Evolutionary conservation across 2,113 vertebrate species (phyloP).

Genomic region (Nothobranchius kuhntae): DNA sequence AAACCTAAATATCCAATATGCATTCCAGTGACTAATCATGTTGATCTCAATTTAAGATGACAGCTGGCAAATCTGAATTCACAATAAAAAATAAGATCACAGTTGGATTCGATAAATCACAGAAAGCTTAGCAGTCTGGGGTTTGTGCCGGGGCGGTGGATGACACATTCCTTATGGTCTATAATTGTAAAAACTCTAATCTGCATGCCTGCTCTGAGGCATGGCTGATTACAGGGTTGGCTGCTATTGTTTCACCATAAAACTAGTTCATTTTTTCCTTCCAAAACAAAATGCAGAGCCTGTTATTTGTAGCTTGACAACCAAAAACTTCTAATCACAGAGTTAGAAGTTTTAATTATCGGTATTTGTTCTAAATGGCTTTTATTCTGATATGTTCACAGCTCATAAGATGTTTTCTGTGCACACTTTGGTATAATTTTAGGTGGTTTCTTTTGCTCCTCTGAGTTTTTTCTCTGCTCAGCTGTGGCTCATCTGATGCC

Average conservation of each 20-base stretch:
- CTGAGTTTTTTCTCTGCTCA: too few species aligned
- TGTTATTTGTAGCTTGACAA: not conserved
- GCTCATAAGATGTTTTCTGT: too few species aligned
- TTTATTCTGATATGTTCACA: too few species aligned
- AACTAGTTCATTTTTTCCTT: not conserved
- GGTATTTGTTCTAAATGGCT: too few species aligned
- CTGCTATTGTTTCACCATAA: constrained; percentile 1
- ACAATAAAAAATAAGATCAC: constrained; percentile 30
- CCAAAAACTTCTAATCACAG: not conserved
- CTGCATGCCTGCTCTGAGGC: not conserved
- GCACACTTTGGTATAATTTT: too few species aligned
- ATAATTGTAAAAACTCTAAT: constrained; percentile 25
- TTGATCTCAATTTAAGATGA: constrained; percentile 32
- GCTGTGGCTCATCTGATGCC: too few species aligned
- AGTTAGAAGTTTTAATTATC: too few species aligned
- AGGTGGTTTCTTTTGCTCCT: too few species aligned
- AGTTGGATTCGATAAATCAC: constrained; percentile 39
- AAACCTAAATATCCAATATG: constrained; percentile 19
- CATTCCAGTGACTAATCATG: constrained; percentile 18
- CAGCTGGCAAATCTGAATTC: constrained; percentile 20
- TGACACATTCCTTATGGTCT: constrained; percentile 35
- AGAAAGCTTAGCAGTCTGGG: constrained; percentile 26
- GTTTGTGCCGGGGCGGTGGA: constrained; percentile 10
- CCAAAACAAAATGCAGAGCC: not conserved
- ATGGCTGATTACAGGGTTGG: not conserved